Evolutionary conservation across 30 jellyfish, hydroid and myxozoan species (phyloP), one percentile per base, ranked within the genome.

Genomic region (Aurelia coerulea): DNA sequence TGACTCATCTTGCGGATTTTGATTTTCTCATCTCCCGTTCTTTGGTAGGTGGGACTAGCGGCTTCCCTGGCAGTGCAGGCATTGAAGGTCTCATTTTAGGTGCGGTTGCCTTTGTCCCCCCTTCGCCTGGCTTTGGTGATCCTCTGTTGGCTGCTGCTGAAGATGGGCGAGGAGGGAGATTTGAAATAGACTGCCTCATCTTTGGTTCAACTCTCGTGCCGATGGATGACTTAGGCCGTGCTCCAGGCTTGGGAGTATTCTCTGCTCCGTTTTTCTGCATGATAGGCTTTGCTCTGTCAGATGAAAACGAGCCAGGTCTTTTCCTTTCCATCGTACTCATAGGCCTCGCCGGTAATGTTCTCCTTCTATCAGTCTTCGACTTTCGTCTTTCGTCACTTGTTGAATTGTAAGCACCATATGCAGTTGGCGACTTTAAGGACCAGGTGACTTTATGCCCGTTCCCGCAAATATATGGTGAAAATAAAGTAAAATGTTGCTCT

Each of bases 21-120:
- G 93, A 73, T 49, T 84, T 84, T 53, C 65, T 84, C 93, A 84
- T 37, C 10, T 84, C 93, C 64, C 69, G 52, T 23, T 77, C 79
- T 51, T 73, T 84, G 54, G 49, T 74, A 31, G 85, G 87, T 37
- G 93, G 93, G 31, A 84, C 93, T 31, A 84, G 88, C 4, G 93
- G 93, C 41, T 84, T 84, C 29, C 87, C 88, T 19, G 88, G 87
- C 1, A 73, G 87, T 17, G 93, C 50, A 3, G 93, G 93, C 93
- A 84, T 84, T 9, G 93, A 75, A 17, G 92, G 92, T 62, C 86
- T 58, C 5, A 88, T 16, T 50, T 66, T 84, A 4, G 87, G 37
- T 32, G 82, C 64, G 1, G 83, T n/a, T 50, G 93, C 12, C 31
- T 84, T 84, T 31, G 65, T 58, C 51, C 58, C 53, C 35, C 12